Base-by-base conservation (phyloP, 2,888 invertebrate species). In the Mythimna ferrago region DNA sequence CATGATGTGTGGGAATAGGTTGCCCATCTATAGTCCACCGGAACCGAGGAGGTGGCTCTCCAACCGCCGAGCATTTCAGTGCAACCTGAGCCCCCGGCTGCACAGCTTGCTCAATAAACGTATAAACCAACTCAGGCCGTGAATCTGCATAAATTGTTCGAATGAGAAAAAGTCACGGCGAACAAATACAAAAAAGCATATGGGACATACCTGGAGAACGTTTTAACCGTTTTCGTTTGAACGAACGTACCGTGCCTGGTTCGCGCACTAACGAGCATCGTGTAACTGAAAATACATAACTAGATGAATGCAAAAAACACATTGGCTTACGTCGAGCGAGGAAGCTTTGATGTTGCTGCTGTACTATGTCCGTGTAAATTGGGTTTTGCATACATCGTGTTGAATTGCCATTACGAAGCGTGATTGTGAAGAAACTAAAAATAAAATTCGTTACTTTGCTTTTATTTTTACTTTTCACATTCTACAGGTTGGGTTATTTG, bases 41-140 rank as follows among this genome's bases (percentile, higher is more conserved):
- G 82, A 96, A 96, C 48, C 96, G 87, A 7, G 99, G 99, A 11
- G 98, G 98, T 5, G 99, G 99, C 84, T 98, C 98, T 51, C 99
- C 99, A 57, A 98, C 97, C 9, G 98, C 98, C 0, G 98, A 98
- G 92, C 99, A 99, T 90, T 98, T 97, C 78, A 99, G 95, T n/a
- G 98, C 98, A 73, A 98, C 97, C 90, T 97, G 97, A 63, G 97
- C 97, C 16, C 97, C 97, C 0, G 97, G 97, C 87, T 97, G 97
- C 66, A 97, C 97, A 41, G 97, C 97, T 90, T 97, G 97, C 88
- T 98, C 98, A 85, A 98, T 98, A 92, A 99, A 99, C 60, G 98
- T 98, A 90, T 98, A 98, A 90, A 98, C 98, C 87, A 98, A 93
- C 94, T 98, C 98, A 2, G 98, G 98, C 19, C 98, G 97, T 0